Conservation (phyloP, 2,888 invertebrate genomes). For the Ptilodon capucinus region DNA sequence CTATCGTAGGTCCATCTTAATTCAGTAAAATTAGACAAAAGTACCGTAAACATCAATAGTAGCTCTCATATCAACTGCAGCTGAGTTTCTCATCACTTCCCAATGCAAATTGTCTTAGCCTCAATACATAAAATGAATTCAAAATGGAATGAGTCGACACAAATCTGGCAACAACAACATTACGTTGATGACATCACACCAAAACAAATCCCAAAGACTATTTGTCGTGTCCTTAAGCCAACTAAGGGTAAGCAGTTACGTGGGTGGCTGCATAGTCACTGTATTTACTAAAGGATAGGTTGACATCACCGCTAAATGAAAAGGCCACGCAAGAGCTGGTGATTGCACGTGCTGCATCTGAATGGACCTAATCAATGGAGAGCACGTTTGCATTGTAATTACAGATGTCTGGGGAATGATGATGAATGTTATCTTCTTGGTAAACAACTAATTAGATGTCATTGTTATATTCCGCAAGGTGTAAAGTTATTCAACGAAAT, state of each 20-base stretch:
- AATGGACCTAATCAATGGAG: constrained; percentile 20
- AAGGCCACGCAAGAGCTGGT: constrained; percentile 26
- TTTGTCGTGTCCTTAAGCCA: constrained; percentile 15
- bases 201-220: background rate
- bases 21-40: no score
- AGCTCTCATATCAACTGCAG: no score
- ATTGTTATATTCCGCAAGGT: no score
- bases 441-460: no score
- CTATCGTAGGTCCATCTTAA: no score
- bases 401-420: constrained; percentile 1
- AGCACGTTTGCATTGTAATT: constrained; percentile 8
- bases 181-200: background rate
- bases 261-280: constrained; percentile 34
- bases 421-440: background rate
- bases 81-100: no score
- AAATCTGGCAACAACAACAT: background rate
- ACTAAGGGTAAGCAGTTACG: constrained; percentile 44
- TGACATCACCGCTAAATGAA: constrained; percentile 53
- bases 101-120: no score
- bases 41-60: no score
- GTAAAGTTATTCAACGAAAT: no score
- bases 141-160: background rate
- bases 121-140: no score
- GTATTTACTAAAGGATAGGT: constrained; percentile 31
- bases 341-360: constrained; percentile 21